Conservation (phyloP, 2,888 invertebrate species). For the Philopedon plagiatum region DNA sequence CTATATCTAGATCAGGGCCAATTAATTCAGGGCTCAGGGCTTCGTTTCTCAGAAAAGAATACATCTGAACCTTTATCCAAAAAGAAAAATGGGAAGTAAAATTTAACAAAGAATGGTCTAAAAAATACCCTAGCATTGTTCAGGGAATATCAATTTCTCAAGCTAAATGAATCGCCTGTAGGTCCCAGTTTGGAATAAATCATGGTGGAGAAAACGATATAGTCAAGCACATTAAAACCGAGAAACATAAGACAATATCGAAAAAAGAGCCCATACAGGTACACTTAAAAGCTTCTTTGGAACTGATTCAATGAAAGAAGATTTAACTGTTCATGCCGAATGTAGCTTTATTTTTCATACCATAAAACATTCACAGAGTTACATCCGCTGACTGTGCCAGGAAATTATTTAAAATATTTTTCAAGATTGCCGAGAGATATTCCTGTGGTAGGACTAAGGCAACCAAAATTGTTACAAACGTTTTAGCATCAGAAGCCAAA, state of each 20-base stretch:
- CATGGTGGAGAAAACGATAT: no score
- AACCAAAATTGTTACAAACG: neutral
- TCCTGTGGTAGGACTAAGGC: conserved; percentile 7
- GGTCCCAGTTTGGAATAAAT: neutral
- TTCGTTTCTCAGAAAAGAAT: no score
- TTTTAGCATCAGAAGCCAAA: no score
- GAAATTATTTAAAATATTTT: conserved; percentile 8
- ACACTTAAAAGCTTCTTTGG: neutral
- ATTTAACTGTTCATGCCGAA: neutral
- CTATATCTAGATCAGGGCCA: no score
- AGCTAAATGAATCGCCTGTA: neutral
- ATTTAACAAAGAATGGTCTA: neutral
- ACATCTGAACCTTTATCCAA: neutral
- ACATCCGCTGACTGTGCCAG: conserved; percentile 8
- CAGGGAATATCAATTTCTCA: neutral
- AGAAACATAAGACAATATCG: neutral
- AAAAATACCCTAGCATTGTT: neutral
- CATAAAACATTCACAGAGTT: conserved; percentile 1
- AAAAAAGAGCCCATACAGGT: no score
- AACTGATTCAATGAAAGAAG: neutral
- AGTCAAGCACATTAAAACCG: neutral
- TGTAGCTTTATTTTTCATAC: conserved; percentile 7
- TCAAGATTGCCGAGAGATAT: neutral
- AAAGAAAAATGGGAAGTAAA: neutral
- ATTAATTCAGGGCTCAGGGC: no score